A percentile compares a stretch with the other conserved stretches of the same genome.
phyloP scores from a whole-genome alignment of 2,113 vertebrate genomes.

The Terrapene triunguis region DNA sequence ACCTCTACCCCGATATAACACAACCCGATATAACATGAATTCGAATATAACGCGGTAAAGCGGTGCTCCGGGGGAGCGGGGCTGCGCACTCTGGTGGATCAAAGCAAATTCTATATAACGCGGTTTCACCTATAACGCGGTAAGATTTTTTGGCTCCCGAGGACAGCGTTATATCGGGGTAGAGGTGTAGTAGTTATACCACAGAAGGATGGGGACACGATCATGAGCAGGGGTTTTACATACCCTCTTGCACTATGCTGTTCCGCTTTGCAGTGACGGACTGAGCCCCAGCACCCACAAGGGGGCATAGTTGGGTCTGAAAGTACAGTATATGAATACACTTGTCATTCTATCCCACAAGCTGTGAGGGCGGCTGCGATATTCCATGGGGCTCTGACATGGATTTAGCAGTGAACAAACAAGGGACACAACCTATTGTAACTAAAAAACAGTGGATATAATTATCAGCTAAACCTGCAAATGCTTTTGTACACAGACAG shows the following conservation, averaged over 20 bases:
- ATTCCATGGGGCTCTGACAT: neutral
- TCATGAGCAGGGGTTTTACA: neutral
- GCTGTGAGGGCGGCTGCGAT: neutral
- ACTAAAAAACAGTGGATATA: neutral
- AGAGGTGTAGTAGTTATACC: neutral
- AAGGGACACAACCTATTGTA: neutral
- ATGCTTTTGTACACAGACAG: neutral
- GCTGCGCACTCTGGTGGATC: too few species aligned
- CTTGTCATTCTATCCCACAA: neutral
- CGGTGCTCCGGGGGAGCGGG: too few species aligned
- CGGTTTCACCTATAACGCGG: too few species aligned
- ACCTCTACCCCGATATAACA: too few species aligned
- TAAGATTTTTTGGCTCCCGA: too few species aligned
- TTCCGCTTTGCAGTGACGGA: fast-evolving
- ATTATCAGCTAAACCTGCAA: neutral
- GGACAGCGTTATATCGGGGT: too few species aligned
- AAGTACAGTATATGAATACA: neutral
- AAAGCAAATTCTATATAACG: too few species aligned
- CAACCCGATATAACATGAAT: too few species aligned
- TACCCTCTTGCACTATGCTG: neutral
- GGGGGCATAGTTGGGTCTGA: fast-evolving
- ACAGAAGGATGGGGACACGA: neutral
- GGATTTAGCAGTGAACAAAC: neutral
- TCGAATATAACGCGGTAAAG: too few species aligned
- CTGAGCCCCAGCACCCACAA: neutral